Conservation (phyloP, 2,113 vertebrate species). For the Myiozetetes cayanensis region DNA sequence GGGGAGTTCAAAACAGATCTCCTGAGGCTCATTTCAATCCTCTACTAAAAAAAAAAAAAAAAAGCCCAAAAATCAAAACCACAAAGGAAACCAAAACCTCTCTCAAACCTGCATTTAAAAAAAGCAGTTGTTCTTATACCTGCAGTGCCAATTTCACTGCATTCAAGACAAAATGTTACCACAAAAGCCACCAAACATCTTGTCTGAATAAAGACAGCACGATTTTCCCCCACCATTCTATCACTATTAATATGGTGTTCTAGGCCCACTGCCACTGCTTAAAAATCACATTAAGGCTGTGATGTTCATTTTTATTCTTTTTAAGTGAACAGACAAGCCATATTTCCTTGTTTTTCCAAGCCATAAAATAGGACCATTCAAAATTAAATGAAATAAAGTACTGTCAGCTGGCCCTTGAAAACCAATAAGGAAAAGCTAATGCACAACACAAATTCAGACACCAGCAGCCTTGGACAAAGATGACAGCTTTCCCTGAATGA, state of each 20-base stretch:
- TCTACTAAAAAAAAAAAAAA: not conserved
- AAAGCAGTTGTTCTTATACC: not conserved
- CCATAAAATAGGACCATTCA: conserved; percentile 1
- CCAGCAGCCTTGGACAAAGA: conserved; percentile 27
- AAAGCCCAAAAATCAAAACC: not conserved
- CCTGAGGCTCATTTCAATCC: not conserved
- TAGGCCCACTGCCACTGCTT: not conserved
- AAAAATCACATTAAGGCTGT: conserved; percentile 7
- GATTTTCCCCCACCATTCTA: not conserved
- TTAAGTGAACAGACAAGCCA: conserved; percentile 17
- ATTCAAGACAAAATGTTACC: not conserved
- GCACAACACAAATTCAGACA: conserved; percentile 15
- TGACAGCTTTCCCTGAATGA: not conserved
- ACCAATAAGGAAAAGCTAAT: not conserved
- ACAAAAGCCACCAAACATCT: not conserved
- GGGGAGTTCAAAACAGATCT: not conserved
- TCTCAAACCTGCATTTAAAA: not conserved
- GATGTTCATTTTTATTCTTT: conserved; percentile 19
- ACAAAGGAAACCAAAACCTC: not conserved
- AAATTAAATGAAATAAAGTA: conserved; percentile 48
- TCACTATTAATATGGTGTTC: not conserved
- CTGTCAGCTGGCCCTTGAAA: not conserved
- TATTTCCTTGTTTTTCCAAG: conserved; percentile 25
- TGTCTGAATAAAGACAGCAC: not conserved
- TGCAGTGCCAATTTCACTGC: not conserved